Percentiles rank a stretch among this genome's conserved stretches.
Conservation (phyloP, 92 coral and sea anemone genomes). For the Montipora capitata region DNA sequence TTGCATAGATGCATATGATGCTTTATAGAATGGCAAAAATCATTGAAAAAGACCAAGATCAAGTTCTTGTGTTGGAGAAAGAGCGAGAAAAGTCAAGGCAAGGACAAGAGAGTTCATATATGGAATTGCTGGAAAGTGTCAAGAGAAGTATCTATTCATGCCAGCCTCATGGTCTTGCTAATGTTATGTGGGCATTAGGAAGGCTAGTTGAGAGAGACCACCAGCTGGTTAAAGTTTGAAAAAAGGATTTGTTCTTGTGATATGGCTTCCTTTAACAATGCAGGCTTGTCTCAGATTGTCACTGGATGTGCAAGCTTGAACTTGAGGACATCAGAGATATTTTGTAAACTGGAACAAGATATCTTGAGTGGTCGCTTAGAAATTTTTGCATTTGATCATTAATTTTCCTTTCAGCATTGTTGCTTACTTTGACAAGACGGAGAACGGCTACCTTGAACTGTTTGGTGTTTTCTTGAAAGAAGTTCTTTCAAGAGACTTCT, state of each 20-base stretch:
- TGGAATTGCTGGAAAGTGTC: neutral
- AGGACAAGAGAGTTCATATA: neutral
- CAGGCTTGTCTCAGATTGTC: conserved; percentile 15
- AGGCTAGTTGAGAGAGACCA: neutral
- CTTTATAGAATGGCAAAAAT: conserved; percentile 5
- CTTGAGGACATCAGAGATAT: neutral
- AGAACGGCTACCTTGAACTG: neutral
- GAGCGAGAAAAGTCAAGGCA: neutral
- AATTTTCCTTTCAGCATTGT: neutral
- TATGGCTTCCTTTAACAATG: neutral
- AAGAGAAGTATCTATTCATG: neutral
- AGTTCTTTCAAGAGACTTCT: conserved; percentile 12
- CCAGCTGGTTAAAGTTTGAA: conserved; percentile 2
- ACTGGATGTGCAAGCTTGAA: neutral
- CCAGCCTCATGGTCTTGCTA: neutral
- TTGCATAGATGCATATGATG: neutral
- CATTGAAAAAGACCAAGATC: neutral
- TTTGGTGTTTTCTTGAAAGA: conserved; percentile 1
- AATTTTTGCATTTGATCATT: neutral
- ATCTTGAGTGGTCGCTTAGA: neutral
- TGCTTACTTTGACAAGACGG: conserved; percentile 2
- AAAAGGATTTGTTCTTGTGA: neutral
- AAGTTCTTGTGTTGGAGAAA: neutral
- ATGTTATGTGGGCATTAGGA: conserved; percentile 2
- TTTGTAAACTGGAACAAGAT: neutral